phyloP scores from a whole-genome alignment of 2,888 invertebrate genomes.

The Rhingia campestris region DNA sequence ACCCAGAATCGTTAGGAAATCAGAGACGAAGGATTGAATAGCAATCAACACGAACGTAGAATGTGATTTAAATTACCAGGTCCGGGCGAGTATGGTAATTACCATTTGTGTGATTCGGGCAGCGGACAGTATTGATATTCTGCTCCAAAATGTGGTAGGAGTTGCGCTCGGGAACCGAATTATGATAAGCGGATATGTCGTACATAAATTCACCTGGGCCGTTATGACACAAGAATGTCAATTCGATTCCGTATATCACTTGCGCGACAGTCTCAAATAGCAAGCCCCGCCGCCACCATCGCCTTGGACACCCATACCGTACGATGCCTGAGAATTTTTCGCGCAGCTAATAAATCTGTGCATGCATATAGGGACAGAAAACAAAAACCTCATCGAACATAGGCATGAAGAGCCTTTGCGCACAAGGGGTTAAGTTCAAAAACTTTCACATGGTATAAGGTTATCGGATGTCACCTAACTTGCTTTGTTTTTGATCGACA shows the following conservation, averaged over 20 bases:
- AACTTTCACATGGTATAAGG: conserved; percentile 74
- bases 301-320: conserved; percentile 34
- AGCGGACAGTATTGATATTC: conserved; percentile 61
- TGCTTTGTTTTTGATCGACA: conserved; percentile 56
- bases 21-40: conserved; percentile 66
- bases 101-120: conserved; percentile 39
- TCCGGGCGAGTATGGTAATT: conserved; percentile 64
- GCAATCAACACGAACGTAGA: conserved; percentile 59
- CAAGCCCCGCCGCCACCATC: conserved; percentile 3
- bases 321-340: conserved; percentile 70
- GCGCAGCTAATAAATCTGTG: conserved; percentile 64
- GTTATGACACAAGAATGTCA: conserved; percentile 67
- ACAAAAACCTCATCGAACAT: conserved; percentile 10
- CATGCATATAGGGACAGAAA: conserved; percentile 32
- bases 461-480: conserved; percentile 69
- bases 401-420: conserved; percentile 35
- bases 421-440: conserved; percentile 68
- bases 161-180: conserved; percentile 63
- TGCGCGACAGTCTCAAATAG: conserved; percentile 32
- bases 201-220: conserved; percentile 68
- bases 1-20: conserved; percentile 62
- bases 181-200: conserved; percentile 74
- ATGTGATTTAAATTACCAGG: conserved; percentile 62
- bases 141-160: conserved; percentile 60
- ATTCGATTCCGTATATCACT: conserved; percentile 53